A percentile compares a stretch with the other conserved stretches of the same genome.
These are phyloP conservation scores for Agrotis ipsilon DNA, from an alignment of 2,888 invertebrate genomes.

Conservation along the genomic window DNA sequence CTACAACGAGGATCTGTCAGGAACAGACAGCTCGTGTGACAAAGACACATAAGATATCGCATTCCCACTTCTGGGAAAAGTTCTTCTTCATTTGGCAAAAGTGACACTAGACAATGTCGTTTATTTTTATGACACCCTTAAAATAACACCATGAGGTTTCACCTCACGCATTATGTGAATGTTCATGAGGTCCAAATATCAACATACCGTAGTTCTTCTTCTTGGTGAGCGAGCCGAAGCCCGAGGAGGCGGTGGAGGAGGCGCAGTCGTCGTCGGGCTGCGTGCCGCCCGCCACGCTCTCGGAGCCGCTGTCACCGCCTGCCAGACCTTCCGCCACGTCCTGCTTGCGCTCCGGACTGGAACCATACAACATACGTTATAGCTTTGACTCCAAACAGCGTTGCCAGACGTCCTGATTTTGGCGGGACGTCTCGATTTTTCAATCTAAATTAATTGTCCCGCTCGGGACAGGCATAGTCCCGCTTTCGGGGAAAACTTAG, in stretches of 20 bases:
- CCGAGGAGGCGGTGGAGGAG: slow-evolving; percentile 95
- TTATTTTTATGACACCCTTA: neutral
- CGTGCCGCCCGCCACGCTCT: slow-evolving; percentile 80
- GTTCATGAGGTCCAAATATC: no score
- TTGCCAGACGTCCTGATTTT: no score
- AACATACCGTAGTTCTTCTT: slow-evolving; percentile 91
- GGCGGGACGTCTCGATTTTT: no score
- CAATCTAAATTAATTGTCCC: no score
- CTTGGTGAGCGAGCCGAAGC: slow-evolving; percentile 96
- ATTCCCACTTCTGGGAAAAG: no score
- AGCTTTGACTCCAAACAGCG: neutral
- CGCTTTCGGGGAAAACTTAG: no score
- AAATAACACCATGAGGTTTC: neutral
- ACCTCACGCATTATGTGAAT: neutral
- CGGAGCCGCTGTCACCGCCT: slow-evolving; percentile 85
- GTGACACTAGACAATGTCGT: no score
- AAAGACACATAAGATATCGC: no score
- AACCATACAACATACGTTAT: slow-evolving; percentile 24
- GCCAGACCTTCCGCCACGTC: slow-evolving; percentile 82
- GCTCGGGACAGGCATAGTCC: no score
- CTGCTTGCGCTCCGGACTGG: slow-evolving; percentile 86
- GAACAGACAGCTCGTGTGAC: neutral
- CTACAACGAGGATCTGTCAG: neutral
- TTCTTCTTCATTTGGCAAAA: no score
- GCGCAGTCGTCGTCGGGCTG: slow-evolving; percentile 91